Conservation (phyloP, 2,888 invertebrate genomes). For the Exephanes ischioxanthus region DNA sequence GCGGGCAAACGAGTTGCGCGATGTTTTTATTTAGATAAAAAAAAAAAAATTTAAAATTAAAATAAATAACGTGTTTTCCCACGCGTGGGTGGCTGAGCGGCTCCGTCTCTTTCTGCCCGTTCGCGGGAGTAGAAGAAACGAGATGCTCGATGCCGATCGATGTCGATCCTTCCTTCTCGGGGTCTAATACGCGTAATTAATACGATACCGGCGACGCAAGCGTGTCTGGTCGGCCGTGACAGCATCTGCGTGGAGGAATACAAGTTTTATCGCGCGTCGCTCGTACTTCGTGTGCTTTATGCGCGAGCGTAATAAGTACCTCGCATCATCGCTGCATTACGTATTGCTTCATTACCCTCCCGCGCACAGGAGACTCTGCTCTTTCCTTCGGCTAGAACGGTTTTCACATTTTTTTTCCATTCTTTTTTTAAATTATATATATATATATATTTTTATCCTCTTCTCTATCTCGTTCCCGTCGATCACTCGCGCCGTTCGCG, state of each 20-base stretch:
- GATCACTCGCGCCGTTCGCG: conserved; percentile 20
- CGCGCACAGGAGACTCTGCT: conserved; percentile 42
- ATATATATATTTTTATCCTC: not conserved
- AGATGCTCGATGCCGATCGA: conserved; percentile 45
- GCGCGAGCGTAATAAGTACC: conserved; percentile 68
- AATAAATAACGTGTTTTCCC: conserved; percentile 40
- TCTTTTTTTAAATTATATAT: not conserved
- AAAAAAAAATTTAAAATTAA: conserved; percentile 17
- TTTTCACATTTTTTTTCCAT: conserved; percentile 23
- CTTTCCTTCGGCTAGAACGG: conserved; percentile 44
- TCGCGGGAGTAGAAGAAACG: conserved; percentile 10
- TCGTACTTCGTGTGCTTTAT: conserved; percentile 7
- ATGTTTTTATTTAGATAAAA: not conserved
- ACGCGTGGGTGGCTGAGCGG: conserved; percentile 70
- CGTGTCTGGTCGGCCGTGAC: conserved; percentile 70
- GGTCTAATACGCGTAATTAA: conserved; percentile 80
- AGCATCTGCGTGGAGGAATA: conserved; percentile 50
- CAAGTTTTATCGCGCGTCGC: conserved; percentile 33
- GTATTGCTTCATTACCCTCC: conserved; percentile 75
- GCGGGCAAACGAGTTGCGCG: not conserved
- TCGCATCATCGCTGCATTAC: conserved; percentile 71
- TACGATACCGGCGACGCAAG: conserved; percentile 74
- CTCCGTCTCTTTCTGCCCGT: not conserved
- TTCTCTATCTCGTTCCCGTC: conserved; percentile 10
- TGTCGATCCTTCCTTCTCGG: conserved; percentile 42